Percentiles rank a stretch among this genome's conserved stretches.
Conservation (phyloP, 2,113 vertebrate species). For the Upupa epops region DNA sequence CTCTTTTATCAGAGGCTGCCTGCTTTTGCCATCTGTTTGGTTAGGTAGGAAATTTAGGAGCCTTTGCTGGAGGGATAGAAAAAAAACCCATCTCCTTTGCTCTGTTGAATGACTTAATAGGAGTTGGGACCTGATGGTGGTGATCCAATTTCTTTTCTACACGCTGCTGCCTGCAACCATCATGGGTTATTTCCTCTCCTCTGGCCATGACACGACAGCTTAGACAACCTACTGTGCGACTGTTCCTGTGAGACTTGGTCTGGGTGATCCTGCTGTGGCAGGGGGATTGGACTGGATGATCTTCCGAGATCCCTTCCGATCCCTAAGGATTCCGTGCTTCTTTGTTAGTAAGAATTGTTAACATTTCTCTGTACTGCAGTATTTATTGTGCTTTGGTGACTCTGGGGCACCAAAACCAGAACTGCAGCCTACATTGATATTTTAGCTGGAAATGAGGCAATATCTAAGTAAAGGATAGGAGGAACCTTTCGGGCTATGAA, state of each 20-base stretch:
- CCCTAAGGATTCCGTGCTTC: no score
- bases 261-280: no score
- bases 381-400: no score
- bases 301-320: no score
- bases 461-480: neutral
- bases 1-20: neutral
- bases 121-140: neutral
- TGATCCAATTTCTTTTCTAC: neutral
- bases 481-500: neutral
- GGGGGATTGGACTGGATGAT: no score
- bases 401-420: no score
- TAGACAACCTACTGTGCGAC: no score
- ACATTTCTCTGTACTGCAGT: no score
- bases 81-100: neutral
- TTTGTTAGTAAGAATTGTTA: no score
- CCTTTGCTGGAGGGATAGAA: neutral
- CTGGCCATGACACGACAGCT: no score
- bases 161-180: neutral
- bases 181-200: no score
- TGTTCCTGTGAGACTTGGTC: no score
- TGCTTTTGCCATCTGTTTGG: neutral
- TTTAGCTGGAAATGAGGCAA: neutral
- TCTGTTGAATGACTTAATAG: neutral
- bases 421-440: neutral
- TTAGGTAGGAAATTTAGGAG: neutral